Evolutionary conservation across 2,113 vertebrate genomes (phyloP).

Genomic region (Copsychus sechellarum): DNA sequence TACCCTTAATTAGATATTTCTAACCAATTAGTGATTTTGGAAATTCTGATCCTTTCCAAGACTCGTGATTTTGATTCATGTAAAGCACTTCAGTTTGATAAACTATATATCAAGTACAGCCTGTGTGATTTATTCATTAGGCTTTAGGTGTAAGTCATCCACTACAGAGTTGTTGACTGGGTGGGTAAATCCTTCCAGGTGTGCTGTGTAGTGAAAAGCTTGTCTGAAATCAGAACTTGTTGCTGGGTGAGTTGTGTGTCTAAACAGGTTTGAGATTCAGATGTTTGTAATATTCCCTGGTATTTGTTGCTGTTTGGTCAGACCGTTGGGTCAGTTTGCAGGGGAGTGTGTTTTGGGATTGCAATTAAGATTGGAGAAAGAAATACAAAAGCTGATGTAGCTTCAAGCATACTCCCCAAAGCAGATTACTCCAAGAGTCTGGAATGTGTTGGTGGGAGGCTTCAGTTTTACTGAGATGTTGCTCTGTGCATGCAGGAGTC

Average conservation of each 20-base stretch:
- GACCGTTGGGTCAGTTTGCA: neutral
- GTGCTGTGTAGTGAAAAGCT: neutral
- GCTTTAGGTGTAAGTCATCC: neutral
- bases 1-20: neutral
- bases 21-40: neutral
- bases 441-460: slow-evolving; percentile 65
- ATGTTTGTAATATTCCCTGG: neutral
- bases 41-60: neutral
- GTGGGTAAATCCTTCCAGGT: neutral
- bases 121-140: neutral
- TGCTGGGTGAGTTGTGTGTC: neutral
- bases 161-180: accelerated
- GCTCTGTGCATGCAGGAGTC: slow-evolving; percentile 2
- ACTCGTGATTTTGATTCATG: neutral
- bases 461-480: slow-evolving; percentile 30
- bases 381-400: slow-evolving; percentile 33
- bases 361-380: neutral
- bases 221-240: neutral
- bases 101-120: neutral
- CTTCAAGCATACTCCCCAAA: slow-evolving; percentile 38
- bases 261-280: neutral
- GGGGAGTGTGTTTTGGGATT: neutral
- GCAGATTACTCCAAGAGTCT: slow-evolving; percentile 46
- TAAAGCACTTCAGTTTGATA: neutral
- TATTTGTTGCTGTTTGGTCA: neutral